A percentile compares a stretch with the other conserved stretches of the same genome.
Evolutionary conservation across 2,888 invertebrate species (phyloP).

Genomic region (Myathropa florea): DNA sequence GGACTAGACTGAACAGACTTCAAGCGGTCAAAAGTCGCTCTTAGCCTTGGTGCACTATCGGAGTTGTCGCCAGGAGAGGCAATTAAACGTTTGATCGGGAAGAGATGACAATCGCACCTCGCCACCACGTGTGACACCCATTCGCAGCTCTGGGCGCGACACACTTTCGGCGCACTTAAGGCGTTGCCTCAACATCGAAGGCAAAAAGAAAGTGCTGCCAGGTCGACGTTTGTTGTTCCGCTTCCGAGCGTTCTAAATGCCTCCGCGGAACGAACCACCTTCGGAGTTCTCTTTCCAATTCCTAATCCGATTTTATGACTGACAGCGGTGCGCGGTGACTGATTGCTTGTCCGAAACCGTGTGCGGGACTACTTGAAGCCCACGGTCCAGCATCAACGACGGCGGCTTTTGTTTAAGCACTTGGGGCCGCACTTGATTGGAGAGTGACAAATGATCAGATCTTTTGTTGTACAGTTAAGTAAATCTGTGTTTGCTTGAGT

Average conservation of each 20-base stretch:
- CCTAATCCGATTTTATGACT: not conserved
- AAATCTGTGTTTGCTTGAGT: slow-evolving; percentile 1
- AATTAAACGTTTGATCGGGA: not conserved
- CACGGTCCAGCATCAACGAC: not conserved
- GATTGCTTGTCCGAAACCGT: not conserved
- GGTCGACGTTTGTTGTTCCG: not conserved
- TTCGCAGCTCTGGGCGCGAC: not conserved
- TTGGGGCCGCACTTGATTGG: not conserved
- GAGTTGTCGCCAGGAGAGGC: not conserved
- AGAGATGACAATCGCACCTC: not conserved
- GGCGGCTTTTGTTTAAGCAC: not conserved
- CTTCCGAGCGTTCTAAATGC: not conserved
- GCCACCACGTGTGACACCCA: not conserved
- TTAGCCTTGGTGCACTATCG: not conserved
- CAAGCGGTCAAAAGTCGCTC: slow-evolving; percentile 33
- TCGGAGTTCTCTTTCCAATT: not conserved
- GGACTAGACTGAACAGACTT: not conserved
- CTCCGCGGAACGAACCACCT: not conserved
- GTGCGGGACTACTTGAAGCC: not conserved
- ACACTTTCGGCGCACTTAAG: slow-evolving; percentile 27
- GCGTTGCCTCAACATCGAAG: slow-evolving; percentile 10
- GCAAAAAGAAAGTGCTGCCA: not conserved
- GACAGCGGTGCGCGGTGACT: not conserved
- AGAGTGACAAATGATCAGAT: slow-evolving; percentile 44
- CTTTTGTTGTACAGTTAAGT: slow-evolving; percentile 41